Evolutionary conservation across 2,797 vertebrate genomes (phyloP).

Genomic region (Myotis pilosus): DNA sequence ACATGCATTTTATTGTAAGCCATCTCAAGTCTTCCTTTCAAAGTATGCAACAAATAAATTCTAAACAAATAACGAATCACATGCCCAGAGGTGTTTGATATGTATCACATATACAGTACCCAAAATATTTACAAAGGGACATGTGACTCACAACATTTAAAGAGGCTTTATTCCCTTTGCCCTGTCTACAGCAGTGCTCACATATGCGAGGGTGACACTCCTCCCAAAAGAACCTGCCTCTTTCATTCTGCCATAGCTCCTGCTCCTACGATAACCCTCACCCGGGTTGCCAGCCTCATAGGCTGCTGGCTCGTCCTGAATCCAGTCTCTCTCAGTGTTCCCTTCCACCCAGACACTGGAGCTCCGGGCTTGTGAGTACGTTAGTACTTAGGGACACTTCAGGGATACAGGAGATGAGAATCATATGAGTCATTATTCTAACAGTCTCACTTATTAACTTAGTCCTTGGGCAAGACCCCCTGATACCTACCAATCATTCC

Average conservation of each 20-base stretch:
- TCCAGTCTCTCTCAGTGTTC: not conserved
- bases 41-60: not conserved
- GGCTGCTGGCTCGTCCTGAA: not conserved
- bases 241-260: not conserved
- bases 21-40: not conserved
- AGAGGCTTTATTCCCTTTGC: not conserved
- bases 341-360: not conserved
- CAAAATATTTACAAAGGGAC: not conserved
- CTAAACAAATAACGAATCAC: not conserved
- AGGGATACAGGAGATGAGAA: not conserved
- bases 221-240: not conserved
- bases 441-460: slow-evolving; percentile 67
- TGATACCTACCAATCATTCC: slow-evolving; percentile 64
- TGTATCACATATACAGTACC: not conserved
- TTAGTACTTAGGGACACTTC: not conserved
- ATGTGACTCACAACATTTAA: not conserved
- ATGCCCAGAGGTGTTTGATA: not conserved
- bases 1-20: not conserved
- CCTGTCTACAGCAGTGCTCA: not conserved
- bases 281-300: not conserved
- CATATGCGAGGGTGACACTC: not conserved
- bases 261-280: not conserved
- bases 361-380: not conserved
- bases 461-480: slow-evolving; percentile 46
- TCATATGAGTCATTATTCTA: slow-evolving; percentile 66